Evolutionary conservation across 2,888 invertebrate genomes (phyloP).

Genomic region (Drosophila eohydei): DNA sequence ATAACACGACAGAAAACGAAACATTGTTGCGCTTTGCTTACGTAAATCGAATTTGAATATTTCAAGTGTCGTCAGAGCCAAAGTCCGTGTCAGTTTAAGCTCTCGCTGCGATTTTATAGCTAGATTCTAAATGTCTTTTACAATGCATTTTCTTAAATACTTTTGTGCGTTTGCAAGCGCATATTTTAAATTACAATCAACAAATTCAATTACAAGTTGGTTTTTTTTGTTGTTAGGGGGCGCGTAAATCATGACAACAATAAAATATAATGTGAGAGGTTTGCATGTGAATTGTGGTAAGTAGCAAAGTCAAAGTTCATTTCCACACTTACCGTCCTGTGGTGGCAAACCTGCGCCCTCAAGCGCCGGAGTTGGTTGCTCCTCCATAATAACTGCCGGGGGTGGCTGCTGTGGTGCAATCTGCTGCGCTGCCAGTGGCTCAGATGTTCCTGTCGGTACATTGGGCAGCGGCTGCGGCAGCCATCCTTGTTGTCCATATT

Average conservation of each 20-base stretch:
- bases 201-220: slow-evolving; percentile 38
- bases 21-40: slow-evolving; percentile 27
- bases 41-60: slow-evolving; percentile 37
- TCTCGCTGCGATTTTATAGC: slow-evolving; percentile 52
- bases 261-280: slow-evolving; percentile 73
- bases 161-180: slow-evolving; percentile 37
- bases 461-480: slow-evolving; percentile 59
- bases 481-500: slow-evolving; percentile 80
- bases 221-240: slow-evolving; percentile 48
- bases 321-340: slow-evolving; percentile 84
- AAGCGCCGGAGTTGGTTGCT: slow-evolving; percentile 54
- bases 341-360: slow-evolving; percentile 77
- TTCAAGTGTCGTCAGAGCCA: slow-evolving; percentile 35
- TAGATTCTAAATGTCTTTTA: slow-evolving; percentile 63
- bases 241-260: slow-evolving; percentile 69
- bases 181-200: slow-evolving; percentile 51
- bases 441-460: slow-evolving; percentile 48
- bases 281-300: slow-evolving; percentile 73
- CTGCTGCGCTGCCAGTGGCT: slow-evolving; percentile 40
- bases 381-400: slow-evolving; percentile 46
- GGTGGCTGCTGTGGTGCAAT: slow-evolving; percentile 28
- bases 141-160: slow-evolving; percentile 51
- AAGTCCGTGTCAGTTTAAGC: slow-evolving; percentile 38
- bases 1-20: slow-evolving; percentile 54
- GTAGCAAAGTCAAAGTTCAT: slow-evolving; percentile 58